Base-by-base conservation (phyloP, 2,888 invertebrate species). In the Lamellibrachia columna region DNA sequence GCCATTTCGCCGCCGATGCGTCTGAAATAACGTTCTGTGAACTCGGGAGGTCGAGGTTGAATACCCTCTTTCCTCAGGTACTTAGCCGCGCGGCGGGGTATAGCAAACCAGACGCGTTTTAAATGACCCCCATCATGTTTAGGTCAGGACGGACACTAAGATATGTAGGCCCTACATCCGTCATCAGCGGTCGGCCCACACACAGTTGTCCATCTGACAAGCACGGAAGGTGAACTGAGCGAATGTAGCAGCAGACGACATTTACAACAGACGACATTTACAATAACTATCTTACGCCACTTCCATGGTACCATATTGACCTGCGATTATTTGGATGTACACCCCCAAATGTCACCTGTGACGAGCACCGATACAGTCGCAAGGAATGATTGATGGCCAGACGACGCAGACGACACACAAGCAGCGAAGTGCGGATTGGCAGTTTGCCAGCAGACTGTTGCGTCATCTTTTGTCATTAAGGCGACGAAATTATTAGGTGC, bases 401-500 rank as follows among this genome's bases (percentile, higher is more conserved):
- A 15, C 15, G 75, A 75, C 15, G 75, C 75, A 75, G 22, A 75
- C 75, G 75, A 75, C 75, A 75, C 11, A 40, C 40, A 40, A 40
- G 22, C 75, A 75, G 75, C 75, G 15, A 75, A 75, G 75, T 22
- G 75, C 75, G 75, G n/a, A 22, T 75, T 75, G 75, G 75, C 75
- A 75, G 75, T 6, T 22, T n/a, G 75, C 75, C 75, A 75, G 75
- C 75, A 75, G 75, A 75, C 75, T 15, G 75, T 75, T 75, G 75
- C 75, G 75, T 75, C 75, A 75, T 75, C 75, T 75, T 75, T 75
- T n/a, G 75, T 75, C 75, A 75, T 75, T 75, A 75, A 75, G 40
- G 40, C 40, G 40, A 40, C n/a, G 75, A 75, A 75, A 75, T 75
- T 22, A 75, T 22, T 75, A 75, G 75, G 75, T 75, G 75, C 75